phyloP scores from a whole-genome alignment of 2,888 invertebrate species.

The Watsonalla binaria region DNA sequence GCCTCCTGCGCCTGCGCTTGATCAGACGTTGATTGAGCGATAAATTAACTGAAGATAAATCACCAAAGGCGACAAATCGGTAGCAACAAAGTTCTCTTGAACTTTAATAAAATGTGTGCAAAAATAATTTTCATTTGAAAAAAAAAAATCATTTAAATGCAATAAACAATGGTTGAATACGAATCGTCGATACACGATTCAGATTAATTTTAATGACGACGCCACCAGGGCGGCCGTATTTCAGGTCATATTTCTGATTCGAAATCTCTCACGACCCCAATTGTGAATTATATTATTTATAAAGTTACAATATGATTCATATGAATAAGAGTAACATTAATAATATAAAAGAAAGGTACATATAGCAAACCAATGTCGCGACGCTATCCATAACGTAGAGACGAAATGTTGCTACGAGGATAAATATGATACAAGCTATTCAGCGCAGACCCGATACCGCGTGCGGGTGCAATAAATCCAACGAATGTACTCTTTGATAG shows the following conservation, averaged over 20 bases:
- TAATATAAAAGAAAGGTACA: slow-evolving; percentile 14
- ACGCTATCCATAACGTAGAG: slow-evolving; percentile 15
- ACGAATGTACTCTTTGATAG: slow-evolving; percentile 56
- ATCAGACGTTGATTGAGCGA: slow-evolving; percentile 69
- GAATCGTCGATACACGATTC: slow-evolving; percentile 50
- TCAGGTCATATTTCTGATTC: slow-evolving; percentile 60
- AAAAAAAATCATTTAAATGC: slow-evolving; percentile 32
- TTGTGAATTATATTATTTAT: slow-evolving; percentile 22
- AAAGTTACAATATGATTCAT: not conserved
- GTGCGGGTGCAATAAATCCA: slow-evolving; percentile 54
- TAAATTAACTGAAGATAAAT: slow-evolving; percentile 74
- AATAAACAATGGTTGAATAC: slow-evolving; percentile 45
- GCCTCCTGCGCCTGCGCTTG: slow-evolving; percentile 48
- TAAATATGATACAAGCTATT: slow-evolving; percentile 46
- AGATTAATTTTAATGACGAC: slow-evolving; percentile 53
- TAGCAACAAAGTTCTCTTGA: slow-evolving; percentile 46
- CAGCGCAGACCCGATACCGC: slow-evolving; percentile 37
- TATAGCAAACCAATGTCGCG: slow-evolving; percentile 27
- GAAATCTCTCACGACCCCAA: slow-evolving; percentile 48
- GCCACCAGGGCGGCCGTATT: slow-evolving; percentile 52
- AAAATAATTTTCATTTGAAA: no score
- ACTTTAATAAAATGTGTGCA: slow-evolving; percentile 17
- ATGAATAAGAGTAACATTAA: not conserved
- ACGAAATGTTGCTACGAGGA: slow-evolving; percentile 31
- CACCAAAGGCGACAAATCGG: slow-evolving; percentile 69